These are phyloP conservation scores for Ivindomyrus marchei DNA, from an alignment of 2,113 vertebrate species.

Conservation along the genomic window DNA sequence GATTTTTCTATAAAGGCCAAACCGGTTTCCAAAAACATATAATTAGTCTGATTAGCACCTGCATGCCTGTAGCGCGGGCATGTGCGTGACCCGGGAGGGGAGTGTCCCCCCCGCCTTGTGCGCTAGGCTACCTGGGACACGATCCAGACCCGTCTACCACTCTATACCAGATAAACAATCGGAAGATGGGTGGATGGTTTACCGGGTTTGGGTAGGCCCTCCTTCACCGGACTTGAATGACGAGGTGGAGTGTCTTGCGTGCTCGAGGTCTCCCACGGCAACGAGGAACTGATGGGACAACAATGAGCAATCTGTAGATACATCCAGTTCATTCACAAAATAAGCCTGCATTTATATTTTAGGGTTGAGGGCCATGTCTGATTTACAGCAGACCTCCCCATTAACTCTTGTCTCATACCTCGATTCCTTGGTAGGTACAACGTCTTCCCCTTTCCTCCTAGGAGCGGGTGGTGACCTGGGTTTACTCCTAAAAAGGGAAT, in stretches of 20 bases:
- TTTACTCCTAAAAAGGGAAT: conserved; percentile 42
- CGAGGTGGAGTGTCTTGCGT: conserved; percentile 25
- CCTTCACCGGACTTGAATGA: conserved; percentile 35
- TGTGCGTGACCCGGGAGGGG: not conserved
- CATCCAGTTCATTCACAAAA: not conserved
- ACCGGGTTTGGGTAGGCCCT: conserved; percentile 42
- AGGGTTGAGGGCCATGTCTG: not conserved
- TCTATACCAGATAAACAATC: not conserved
- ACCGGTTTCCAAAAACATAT: not conserved
- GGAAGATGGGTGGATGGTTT: conserved; percentile 2
- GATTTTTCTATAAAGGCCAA: not conserved
- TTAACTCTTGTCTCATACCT: conserved; percentile 28
- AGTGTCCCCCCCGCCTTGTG: not conserved
- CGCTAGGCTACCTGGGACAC: not conserved
- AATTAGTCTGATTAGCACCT: not conserved
- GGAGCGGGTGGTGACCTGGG: conserved; percentile 25
- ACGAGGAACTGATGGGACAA: conserved; percentile 16
- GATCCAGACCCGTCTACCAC: not conserved
- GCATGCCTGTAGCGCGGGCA: not conserved
- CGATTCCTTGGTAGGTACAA: conserved; percentile 24
- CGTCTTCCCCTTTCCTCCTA: conserved; percentile 35
- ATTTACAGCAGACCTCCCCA: not conserved
- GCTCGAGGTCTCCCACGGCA: conserved; percentile 22
- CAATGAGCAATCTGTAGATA: not conserved
- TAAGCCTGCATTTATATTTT: not conserved